These are phyloP conservation scores for Phasia obesa DNA, from an alignment of 2,888 invertebrate genomes.

Conservation along the genomic window DNA sequence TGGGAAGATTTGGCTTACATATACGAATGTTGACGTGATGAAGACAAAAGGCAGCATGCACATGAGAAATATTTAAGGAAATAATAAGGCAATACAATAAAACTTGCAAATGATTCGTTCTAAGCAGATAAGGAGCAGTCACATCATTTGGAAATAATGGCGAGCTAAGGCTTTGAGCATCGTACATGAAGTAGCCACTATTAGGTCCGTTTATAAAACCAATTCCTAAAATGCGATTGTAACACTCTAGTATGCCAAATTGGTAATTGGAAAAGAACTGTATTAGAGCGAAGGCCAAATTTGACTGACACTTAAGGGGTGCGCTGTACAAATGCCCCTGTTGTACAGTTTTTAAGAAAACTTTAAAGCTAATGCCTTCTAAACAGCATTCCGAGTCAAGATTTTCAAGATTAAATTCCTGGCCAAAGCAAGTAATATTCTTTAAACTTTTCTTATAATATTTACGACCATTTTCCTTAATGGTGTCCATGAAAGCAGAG, in stretches of 20 bases:
- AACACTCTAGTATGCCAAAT: slow-evolving; percentile 84
- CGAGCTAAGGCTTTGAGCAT: slow-evolving; percentile 85
- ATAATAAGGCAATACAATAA: slow-evolving; percentile 86
- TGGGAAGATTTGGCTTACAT: not conserved
- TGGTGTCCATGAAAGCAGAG: slow-evolving; percentile 85
- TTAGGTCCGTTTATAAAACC: slow-evolving; percentile 81
- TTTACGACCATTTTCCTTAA: slow-evolving; percentile 84
- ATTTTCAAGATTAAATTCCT: slow-evolving; percentile 24
- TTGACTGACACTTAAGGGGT: slow-evolving; percentile 83
- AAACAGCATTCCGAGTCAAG: slow-evolving; percentile 75
- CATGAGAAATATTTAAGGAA: slow-evolving; percentile 84
- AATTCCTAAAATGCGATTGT: slow-evolving; percentile 84
- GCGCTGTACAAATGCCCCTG: slow-evolving; percentile 85
- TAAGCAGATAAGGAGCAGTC: slow-evolving; percentile 85
- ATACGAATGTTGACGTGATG: slow-evolving; percentile 77
- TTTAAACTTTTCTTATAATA: slow-evolving; percentile 75
- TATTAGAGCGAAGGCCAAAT: slow-evolving; percentile 85
- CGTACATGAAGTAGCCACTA: slow-evolving; percentile 86
- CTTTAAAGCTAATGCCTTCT: slow-evolving; percentile 84
- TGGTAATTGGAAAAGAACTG: slow-evolving; percentile 85
- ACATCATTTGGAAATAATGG: slow-evolving; percentile 85
- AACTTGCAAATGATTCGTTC: slow-evolving; percentile 85
- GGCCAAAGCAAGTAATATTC: not conserved
- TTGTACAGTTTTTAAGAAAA: slow-evolving; percentile 84
- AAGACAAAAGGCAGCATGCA: slow-evolving; percentile 84